A percentile compares a stretch with the other conserved stretches of the same genome.
phyloP scores from a whole-genome alignment of 1,140 invertebrate genomes.

The Neelides sp. region DNA sequence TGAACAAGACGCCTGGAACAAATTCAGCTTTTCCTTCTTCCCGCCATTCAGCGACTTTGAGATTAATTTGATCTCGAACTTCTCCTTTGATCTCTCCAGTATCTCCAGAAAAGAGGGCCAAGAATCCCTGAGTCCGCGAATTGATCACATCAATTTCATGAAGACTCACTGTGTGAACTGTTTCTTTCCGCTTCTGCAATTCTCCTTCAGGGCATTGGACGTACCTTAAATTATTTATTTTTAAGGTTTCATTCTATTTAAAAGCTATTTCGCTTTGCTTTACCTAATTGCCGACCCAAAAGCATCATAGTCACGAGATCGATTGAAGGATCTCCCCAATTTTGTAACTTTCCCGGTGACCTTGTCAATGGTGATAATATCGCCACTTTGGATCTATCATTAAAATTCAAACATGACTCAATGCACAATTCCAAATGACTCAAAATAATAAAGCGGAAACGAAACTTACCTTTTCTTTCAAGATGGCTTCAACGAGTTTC shows the following conservation, averaged over 20 bases:
- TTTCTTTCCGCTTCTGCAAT: conserved; percentile 96
- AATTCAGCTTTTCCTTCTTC: conserved; percentile 99
- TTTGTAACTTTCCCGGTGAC: conserved; percentile 93
- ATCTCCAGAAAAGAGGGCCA: conserved; percentile 93
- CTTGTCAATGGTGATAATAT: conserved; percentile 96
- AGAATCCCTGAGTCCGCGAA: conserved; percentile 88
- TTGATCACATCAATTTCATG: conserved; percentile 99
- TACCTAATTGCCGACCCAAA: conserved; percentile 66
- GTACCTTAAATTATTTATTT: conserved; percentile 61
- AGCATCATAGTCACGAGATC: conserved; percentile 94
- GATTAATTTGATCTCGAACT: conserved; percentile 94
- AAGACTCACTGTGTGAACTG: conserved; percentile 94
- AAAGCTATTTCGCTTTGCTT: too few relatives aligned
- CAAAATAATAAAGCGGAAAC: not conserved
- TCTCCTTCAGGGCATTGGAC: conserved; percentile 98
- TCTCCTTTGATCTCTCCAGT: conserved; percentile 98
- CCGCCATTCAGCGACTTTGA: conserved; percentile 96
- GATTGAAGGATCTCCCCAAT: conserved; percentile 85
- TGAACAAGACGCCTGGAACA: conserved; percentile 85
- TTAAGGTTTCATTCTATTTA: not conserved
- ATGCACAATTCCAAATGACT: not conserved
- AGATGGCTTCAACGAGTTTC: conserved; percentile 95
- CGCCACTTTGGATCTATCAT: conserved; percentile 70
- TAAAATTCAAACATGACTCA: too few relatives aligned
- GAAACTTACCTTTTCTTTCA: conserved; percentile 75